Evolutionary conservation across 1,140 invertebrate species (phyloP).

Genomic region (Aricia agestis): DNA sequence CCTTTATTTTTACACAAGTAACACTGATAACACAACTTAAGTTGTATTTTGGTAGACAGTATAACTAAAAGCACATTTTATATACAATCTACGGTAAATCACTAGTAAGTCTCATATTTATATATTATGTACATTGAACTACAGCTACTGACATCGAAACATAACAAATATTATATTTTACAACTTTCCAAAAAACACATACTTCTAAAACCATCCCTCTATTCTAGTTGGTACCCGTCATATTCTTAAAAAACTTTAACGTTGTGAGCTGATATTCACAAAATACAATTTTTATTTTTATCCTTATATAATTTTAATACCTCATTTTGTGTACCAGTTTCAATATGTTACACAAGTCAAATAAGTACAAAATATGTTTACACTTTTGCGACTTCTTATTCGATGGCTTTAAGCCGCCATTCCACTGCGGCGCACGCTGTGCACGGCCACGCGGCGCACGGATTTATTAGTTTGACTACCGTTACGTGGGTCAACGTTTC

Average conservation of each 20-base stretch:
- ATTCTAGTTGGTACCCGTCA: not conserved
- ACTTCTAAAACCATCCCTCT: not conserved
- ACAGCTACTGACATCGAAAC: not conserved
- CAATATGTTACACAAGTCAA: too few relatives aligned
- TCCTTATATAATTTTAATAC: not conserved
- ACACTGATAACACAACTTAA: not conserved
- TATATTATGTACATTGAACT: not conserved
- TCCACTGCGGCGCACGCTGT: too few relatives aligned
- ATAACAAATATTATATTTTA: not conserved
- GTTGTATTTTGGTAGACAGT: not conserved
- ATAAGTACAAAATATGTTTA: too few relatives aligned
- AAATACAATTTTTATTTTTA: not conserved
- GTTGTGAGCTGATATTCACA: not conserved
- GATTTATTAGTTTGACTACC: too few relatives aligned
- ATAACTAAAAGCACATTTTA: conserved; percentile 10
- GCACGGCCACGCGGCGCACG: too few relatives aligned
- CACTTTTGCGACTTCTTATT: too few relatives aligned
- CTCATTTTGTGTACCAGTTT: too few relatives aligned
- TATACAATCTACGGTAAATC: conserved; percentile 34
- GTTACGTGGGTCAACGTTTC: too few relatives aligned
- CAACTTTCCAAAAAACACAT: not conserved
- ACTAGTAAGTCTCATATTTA: conserved; percentile 34
- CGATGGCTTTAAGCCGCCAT: too few relatives aligned
- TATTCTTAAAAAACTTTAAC: not conserved
- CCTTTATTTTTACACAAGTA: not conserved